Evolutionary conservation across 2,797 vertebrate genomes (phyloP), one percentile per base, ranked within the genome.

Genomic region (Pelobates cultripes): DNA sequence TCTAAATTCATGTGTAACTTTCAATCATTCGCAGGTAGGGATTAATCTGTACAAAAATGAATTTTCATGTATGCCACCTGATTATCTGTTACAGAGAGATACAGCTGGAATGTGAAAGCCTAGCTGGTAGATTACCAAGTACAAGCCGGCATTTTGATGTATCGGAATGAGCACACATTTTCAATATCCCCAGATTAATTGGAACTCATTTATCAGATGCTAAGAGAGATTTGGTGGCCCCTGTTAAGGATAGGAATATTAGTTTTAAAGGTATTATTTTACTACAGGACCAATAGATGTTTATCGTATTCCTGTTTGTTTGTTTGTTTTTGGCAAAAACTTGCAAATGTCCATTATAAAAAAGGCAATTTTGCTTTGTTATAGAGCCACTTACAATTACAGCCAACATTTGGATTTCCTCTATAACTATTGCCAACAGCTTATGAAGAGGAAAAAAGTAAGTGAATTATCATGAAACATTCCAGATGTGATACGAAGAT

Each of bases 361-460:
- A 55, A 28, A 72, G 13, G 9, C 41, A 51, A 12, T 43, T 77
- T 66, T 70, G 12, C 74, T 82, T 82, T 72, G 45, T 53, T 57
- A 55, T 66, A 61, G 70, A 71, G 77, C 70, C 64, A 69, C 4
- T 73, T 73, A 72, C 43, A 75, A 81, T 63, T 70, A 69, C 42
- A 73, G 63, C 75, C 81, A 82, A 57, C 61, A 17, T 73, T 82
- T 82, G 60, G 61, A 82, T 82, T 73, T 78, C 63, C 70, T 73
- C 70, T 68, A 64, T 73, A 73, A 43, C 73, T 61, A 60, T 73
- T 82, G 81, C 69, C 70, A 82, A 67, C 7, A 15, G 44, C 40
- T 75, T 53, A 81, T 60, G 51, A 81, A 44, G 8, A 43, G 17
- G 72, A 15, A 3, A 13, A 74, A 74, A 45, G 42, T 43, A 75